A percentile compares a stretch with the other conserved stretches of the same genome.
These are phyloP conservation scores for Anguilla anguilla DNA, from an alignment of 2,797 vertebrate species.

Conservation along the genomic window DNA sequence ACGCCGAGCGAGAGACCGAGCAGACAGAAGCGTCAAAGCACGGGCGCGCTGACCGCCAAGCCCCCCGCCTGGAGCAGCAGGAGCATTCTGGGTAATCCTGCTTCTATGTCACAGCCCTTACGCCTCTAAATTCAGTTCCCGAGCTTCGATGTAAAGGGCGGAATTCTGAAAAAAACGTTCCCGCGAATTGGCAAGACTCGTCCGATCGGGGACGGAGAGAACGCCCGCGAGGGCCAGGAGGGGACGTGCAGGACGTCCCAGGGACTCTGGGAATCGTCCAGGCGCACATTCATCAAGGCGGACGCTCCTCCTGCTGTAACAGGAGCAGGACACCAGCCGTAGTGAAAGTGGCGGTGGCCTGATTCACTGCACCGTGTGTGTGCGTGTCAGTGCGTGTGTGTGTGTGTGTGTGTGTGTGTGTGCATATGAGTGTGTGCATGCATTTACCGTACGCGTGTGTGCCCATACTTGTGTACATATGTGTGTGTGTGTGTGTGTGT, in stretches of 20 bases:
- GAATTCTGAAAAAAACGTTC: not conserved
- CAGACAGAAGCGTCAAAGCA: not conserved
- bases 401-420: not conserved
- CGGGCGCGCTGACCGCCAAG: not conserved
- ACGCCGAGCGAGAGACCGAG: not conserved
- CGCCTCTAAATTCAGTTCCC: not conserved
- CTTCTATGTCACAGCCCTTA: not conserved
- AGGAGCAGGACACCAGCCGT: not conserved
- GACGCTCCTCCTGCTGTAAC: not conserved
- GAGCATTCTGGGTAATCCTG: too few species aligned
- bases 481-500: not conserved
- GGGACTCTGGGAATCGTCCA: constrained; percentile 4
- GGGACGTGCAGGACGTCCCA: not conserved
- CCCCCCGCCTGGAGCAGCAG: not conserved
- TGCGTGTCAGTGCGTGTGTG: not conserved
- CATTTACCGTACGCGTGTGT: not conserved
- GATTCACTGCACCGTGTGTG: not conserved
- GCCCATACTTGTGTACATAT: too few species aligned
- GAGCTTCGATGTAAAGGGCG: not conserved
- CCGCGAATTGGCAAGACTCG: not conserved
- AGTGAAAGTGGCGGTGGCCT: not conserved
- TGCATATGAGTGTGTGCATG: not conserved
- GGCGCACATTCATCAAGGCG: not conserved
- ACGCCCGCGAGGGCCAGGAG: not conserved
- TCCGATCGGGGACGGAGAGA: not conserved